These are phyloP conservation scores for Ischnus inquisitorius DNA, from an alignment of 2,888 invertebrate species.

Conservation along the genomic window DNA sequence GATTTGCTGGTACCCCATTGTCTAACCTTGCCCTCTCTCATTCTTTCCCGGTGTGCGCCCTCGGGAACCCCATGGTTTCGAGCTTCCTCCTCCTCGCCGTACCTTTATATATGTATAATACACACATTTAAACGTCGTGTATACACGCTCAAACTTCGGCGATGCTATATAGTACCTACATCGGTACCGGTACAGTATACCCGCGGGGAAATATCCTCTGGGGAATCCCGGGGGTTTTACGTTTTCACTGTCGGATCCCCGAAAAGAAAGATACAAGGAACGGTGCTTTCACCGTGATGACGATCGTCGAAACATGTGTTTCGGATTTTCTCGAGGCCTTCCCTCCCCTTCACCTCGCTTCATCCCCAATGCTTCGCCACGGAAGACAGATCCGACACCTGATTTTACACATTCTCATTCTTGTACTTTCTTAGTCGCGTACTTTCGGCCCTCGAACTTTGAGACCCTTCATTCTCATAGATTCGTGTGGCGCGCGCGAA, in stretches of 20 bases:
- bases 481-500: not conserved
- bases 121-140: not conserved
- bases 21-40: conserved; percentile 55
- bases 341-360: conserved; percentile 5
- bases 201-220: conserved; percentile 68
- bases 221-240: conserved; percentile 72
- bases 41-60: conserved; percentile 25
- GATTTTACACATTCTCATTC: conserved; percentile 64
- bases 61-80: not conserved
- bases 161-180: conserved; percentile 54
- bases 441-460: not conserved
- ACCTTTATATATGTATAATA: conserved; percentile 23
- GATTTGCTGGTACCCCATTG: conserved; percentile 75
- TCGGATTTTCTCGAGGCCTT: conserved; percentile 68
- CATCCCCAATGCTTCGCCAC: conserved; percentile 9
- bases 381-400: conserved; percentile 62
- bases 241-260: conserved; percentile 51
- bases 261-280: conserved; percentile 30
- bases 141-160: conserved; percentile 13
- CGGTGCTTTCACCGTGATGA: conserved; percentile 36
- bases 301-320: conserved; percentile 71
- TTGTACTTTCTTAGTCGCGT: conserved; percentile 2
- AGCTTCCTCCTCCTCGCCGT: conserved; percentile 49
- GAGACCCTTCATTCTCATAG: not conserved
- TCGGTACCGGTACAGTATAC: conserved; percentile 36